Conservation (phyloP, 2,888 invertebrate species). For the Amphipoea oculea region DNA sequence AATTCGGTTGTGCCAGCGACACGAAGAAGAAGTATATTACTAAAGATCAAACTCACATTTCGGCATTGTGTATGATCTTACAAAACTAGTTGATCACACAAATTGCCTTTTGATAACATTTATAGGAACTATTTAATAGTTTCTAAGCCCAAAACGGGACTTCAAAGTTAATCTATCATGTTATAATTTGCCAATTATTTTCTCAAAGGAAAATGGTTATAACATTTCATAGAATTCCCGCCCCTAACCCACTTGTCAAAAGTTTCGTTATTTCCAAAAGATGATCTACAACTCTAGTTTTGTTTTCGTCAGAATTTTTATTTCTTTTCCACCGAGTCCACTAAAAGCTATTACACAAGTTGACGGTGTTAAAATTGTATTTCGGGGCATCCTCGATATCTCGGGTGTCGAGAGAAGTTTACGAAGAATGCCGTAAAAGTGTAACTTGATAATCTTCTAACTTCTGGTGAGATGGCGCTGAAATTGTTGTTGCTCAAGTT, state of each 20-base stretch:
- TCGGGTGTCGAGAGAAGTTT: constrained; percentile 25
- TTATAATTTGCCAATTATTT: background rate
- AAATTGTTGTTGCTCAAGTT: constrained; percentile 11
- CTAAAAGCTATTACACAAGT: constrained; percentile 50
- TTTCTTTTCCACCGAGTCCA: background rate
- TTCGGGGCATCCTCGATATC: constrained; percentile 46
- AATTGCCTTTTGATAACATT: background rate
- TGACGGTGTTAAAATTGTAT: constrained; percentile 43
- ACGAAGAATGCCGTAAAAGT: constrained; percentile 62
- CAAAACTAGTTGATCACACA: background rate
- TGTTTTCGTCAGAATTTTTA: constrained; percentile 8
- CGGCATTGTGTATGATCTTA: background rate
- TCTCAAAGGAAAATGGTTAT: background rate
- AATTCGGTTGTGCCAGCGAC: background rate
- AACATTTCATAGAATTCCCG: background rate
- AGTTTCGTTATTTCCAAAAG: background rate
- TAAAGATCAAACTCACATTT: background rate
- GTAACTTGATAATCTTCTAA: constrained; percentile 64
- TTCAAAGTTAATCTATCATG: background rate
- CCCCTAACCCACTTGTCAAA: background rate
- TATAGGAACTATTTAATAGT: background rate
- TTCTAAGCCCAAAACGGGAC: background rate
- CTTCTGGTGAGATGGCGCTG: constrained; percentile 56
- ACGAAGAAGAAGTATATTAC: no score
- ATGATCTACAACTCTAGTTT: background rate